phyloP scores from a whole-genome alignment of 1,140 invertebrate genomes.

The Maconellicoccus hirsutus region DNA sequence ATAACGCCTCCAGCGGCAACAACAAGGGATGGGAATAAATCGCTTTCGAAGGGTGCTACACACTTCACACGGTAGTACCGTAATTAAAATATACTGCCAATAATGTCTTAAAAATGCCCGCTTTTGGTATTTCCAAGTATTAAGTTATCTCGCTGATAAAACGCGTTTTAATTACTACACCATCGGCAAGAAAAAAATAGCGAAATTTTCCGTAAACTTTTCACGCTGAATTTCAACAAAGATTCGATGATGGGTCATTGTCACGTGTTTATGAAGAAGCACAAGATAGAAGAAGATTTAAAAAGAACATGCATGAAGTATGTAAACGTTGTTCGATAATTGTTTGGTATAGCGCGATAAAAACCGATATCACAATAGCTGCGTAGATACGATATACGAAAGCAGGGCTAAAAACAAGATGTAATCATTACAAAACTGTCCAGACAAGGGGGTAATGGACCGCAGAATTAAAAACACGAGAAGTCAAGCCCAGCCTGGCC shows the following conservation, averaged over 20 bases:
- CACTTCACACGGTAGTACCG: neutral
- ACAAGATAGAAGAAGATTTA: neutral
- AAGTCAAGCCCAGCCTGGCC: neutral
- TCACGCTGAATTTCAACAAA: neutral
- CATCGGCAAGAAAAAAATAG: too few relatives aligned
- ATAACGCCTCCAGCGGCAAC: neutral
- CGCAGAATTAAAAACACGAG: neutral
- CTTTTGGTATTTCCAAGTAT: too few relatives aligned
- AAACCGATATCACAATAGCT: neutral
- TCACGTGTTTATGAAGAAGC: neutral
- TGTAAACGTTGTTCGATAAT: neutral
- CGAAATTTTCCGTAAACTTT: neutral
- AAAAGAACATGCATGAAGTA: neutral
- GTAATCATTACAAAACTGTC: neutral
- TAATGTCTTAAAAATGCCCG: too few relatives aligned
- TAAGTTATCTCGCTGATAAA: too few relatives aligned
- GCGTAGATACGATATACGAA: neutral
- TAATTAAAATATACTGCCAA: constrained; percentile 9
- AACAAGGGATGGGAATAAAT: neutral
- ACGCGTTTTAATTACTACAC: too few relatives aligned
- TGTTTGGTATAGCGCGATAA: neutral
- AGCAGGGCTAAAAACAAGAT: neutral
- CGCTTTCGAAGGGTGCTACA: neutral
- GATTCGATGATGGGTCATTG: neutral
- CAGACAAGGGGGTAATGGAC: neutral